A percentile compares a stretch with the other conserved stretches of the same genome.
Conservation (phyloP, 2,888 invertebrate species). For the Erpobdella octoculata region DNA sequence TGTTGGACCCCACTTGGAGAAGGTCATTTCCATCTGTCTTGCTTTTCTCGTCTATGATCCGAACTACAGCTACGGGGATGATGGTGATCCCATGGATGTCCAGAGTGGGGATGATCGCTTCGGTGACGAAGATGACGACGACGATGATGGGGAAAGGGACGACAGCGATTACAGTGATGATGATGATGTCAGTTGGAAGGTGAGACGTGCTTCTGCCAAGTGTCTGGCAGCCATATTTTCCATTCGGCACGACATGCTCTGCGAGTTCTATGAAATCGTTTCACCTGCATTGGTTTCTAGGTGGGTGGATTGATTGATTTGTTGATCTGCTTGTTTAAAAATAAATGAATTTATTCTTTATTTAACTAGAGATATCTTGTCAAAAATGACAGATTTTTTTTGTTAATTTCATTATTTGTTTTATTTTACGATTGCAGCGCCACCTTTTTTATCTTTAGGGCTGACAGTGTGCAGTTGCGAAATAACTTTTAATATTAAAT, state of each 20-base stretch:
- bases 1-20: slow-evolving; percentile 69
- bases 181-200: slow-evolving; percentile 99
- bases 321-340: no score
- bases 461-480: no score
- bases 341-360: no score
- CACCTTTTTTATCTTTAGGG: no score
- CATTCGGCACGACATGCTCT: slow-evolving; percentile 79
- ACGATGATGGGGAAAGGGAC: slow-evolving; percentile 19
- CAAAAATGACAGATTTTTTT: no score
- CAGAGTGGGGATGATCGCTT: slow-evolving; percentile 69
- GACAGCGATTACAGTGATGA: slow-evolving; percentile 84
- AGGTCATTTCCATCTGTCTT: slow-evolving; percentile 69
- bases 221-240: slow-evolving; percentile 89
- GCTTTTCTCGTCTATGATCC: slow-evolving; percentile 92
- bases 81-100: slow-evolving; percentile 58
- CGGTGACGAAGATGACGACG: slow-evolving; percentile 74
- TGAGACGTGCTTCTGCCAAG: slow-evolving; percentile 86
- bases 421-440: no score
- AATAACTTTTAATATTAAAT: no score
- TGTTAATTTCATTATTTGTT: no score
- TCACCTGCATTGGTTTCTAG: slow-evolving; percentile 83
- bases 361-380: no score
- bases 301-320: slow-evolving; percentile 93
- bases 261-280: slow-evolving; percentile 77
- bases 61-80: slow-evolving; percentile 88